Evolutionary conservation across 2,797 vertebrate species (phyloP), one percentile per base, ranked within the genome.

Genomic region (Megalops cyprinoides): DNA sequence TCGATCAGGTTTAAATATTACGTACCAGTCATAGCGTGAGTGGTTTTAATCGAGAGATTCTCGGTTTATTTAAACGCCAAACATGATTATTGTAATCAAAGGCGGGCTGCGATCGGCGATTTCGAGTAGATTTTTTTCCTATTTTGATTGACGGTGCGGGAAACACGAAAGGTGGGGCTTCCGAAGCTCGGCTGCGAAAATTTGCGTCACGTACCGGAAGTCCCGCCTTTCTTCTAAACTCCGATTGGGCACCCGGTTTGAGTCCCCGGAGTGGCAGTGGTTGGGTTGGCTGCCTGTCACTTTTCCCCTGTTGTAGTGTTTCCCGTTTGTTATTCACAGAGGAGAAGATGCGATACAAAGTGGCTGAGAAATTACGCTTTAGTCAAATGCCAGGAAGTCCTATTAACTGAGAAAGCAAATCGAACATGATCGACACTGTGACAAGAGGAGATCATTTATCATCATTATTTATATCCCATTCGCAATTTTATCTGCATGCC

Each of bases 61-160:
- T 93, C 92, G 87, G 91, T 89, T 91, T 89, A 91, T 92, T 92
- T 92, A 91, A 93, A 95, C 93, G 94, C 94, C 92, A 90, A 92
- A 94, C 95, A 96, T 96, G 93, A 93, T 95, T 93, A 91, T 94
- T 93, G 94, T 94, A 89, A 95, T 96, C 94, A 93, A 95, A 94
- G 94, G 94, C 95, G 93, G 94, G 94, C 93, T 92, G 93, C 92
- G 93, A 94, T 95, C 95, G 94, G 93, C 91, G 94, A 94, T 92
- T n/a, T 94, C 94, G 92, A 92, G 92, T 94, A 93, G 94, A 92
- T 93, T 97, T 96, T 96, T 94, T 91, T n/a, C n/a, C 94, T 97
- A 95, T 97, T 98, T 98, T 98, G 97, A 98, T 98, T 98, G 97
- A 99, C 97, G 97, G 97, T 98, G 97, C 97, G 97, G 96, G 97